Base-by-base conservation (phyloP, 2,888 invertebrate species). In the Plagiodera versicolora region DNA sequence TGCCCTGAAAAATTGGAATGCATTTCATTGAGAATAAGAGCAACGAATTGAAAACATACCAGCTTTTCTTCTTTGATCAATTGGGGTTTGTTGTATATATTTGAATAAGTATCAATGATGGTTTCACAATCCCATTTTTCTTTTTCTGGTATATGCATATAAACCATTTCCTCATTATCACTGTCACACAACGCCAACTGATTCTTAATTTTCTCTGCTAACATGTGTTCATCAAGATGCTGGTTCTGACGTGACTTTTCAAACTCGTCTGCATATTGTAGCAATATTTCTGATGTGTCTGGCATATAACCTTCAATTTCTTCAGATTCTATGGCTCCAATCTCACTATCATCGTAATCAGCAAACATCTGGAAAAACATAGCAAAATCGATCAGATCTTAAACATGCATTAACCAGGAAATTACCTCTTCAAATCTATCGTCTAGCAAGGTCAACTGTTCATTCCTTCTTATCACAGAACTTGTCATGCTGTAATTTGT, bases 401-500 rank as follows among this genome's bases (percentile, higher is more conserved):
- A 4, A 14, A 19, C 17, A 11, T 48, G n/a, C 48, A 48, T 48
- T 50, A n/a, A 28, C 28, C n/a, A 5, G 11, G 30, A 19, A 28
- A 50, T 45, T n/a, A 91, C 90, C 82, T 89, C 88, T 80, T 97
- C 97, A 82, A 97, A 98, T 69, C 89, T 84, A 70, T 92, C 89
- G 81, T 98, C 98, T 0, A 97, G 80, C 14, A 94, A 77, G 0
- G 89, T 84, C 0, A 97, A 83, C 8, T 94, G 91, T 55, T 94
- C 87, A 79, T 94, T 95, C 56, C 97, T 85, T 14, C 86, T 82
- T 19, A 97, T 91, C 1, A 95, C 91, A 68, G 95, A 95, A 24
- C 95, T 95, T 0, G 91, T 90, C 90, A 97, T 91, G 0, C 96
- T 96, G 80, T 96, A 97, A 71, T 92, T 90, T 0, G 97, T 95